These are phyloP conservation scores for Galemys pyrenaicus DNA, from an alignment of 2,113 vertebrate species.

Conservation along the genomic window DNA sequence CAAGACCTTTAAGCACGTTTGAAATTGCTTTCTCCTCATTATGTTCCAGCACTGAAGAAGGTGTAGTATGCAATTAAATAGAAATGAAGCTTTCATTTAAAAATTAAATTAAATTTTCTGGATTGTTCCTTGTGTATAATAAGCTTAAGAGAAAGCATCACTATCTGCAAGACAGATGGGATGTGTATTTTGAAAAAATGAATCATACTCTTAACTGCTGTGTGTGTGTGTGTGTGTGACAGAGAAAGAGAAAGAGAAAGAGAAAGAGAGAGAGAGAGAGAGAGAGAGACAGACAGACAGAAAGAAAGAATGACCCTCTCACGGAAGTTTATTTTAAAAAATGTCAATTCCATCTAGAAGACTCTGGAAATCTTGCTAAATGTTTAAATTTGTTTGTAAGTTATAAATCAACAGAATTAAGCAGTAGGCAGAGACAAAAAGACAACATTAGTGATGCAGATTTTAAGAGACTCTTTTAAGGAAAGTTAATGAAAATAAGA, in stretches of 20 bases:
- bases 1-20: neutral
- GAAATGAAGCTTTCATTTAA: constrained; percentile 72
- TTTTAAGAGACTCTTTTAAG: constrained; percentile 11
- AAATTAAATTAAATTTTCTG: constrained; percentile 75
- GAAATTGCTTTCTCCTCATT: constrained; percentile 72
- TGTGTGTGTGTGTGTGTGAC: neutral
- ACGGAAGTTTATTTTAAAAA: constrained; percentile 13
- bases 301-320: neutral
- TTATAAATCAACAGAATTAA: neutral
- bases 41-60: constrained; percentile 58
- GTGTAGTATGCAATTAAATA: constrained; percentile 71
- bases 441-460: neutral
- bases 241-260: too few species aligned
- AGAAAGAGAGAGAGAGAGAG: neutral
- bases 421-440: neutral
- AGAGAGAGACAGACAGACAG: too few species aligned
- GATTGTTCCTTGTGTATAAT: constrained; percentile 14
- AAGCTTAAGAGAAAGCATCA: neutral
- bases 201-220: neutral
- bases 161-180: neutral
- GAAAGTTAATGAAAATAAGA: neutral
- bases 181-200: constrained; percentile 12
- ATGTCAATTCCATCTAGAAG: neutral
- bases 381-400: neutral
- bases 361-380: neutral